These are phyloP conservation scores for Muscicapa striata DNA, from an alignment of 2,797 vertebrate species.

Conservation along the genomic window DNA sequence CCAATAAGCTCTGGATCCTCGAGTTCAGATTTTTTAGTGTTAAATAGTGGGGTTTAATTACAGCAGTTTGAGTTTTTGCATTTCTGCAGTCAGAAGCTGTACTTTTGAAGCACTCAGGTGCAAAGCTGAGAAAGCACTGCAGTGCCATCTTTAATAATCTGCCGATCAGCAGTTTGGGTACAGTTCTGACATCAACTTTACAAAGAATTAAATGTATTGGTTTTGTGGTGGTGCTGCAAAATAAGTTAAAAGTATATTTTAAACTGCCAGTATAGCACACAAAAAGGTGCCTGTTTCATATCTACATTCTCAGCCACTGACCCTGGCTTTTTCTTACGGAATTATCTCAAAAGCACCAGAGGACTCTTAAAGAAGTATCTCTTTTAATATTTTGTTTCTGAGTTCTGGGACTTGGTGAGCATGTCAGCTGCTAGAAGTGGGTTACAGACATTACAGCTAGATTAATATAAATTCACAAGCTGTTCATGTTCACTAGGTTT, in stretches of 20 bases:
- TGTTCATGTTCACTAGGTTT: neutral
- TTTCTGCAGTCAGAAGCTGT: neutral
- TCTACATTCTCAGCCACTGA: neutral
- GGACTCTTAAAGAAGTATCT: neutral
- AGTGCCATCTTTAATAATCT: neutral
- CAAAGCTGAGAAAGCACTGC: neutral
- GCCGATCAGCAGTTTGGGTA: neutral
- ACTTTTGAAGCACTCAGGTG: neutral
- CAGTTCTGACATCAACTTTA: neutral
- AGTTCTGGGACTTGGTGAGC: neutral
- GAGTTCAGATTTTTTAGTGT: neutral
- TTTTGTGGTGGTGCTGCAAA: neutral
- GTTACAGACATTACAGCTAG: neutral
- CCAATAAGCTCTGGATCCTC: neutral
- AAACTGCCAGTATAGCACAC: neutral
- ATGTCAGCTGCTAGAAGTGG: neutral
- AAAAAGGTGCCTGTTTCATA: neutral
- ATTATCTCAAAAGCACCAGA: neutral
- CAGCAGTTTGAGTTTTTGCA: neutral
- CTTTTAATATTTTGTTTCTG: neutral
- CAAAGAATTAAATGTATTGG: neutral
- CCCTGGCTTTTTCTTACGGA: neutral
- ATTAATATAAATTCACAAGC: neutral
- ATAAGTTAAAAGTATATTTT: neutral
- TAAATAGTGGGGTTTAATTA: neutral